phyloP scores from a whole-genome alignment of 2,113 vertebrate genomes.

The Sprattus sprattus region DNA sequence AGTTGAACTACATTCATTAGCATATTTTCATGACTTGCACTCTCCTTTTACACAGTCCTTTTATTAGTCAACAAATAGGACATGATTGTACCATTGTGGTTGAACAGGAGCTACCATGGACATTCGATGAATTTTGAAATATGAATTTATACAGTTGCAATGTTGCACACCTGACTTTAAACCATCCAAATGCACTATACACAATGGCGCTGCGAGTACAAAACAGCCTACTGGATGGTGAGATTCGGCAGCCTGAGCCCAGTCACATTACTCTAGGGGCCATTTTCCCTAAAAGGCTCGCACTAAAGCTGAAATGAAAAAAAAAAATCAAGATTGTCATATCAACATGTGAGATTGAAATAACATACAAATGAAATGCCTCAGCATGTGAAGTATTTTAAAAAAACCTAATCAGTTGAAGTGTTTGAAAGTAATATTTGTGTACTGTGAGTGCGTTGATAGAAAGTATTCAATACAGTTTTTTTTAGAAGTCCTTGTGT shows the following conservation, averaged over 20 bases:
- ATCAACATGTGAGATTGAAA: neutral
- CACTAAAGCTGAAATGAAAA: neutral
- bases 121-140: neutral
- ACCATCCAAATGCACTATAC: neutral
- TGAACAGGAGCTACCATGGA: neutral
- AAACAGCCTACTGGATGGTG: neutral
- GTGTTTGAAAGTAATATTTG: neutral
- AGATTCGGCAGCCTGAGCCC: neutral
- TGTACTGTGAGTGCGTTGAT: slow-evolving; percentile 55
- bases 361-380: neutral
- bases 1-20: neutral
- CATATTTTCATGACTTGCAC: neutral
- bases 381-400: neutral
- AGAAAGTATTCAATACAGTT: slow-evolving; percentile 75
- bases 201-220: neutral
- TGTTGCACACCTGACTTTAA: neutral
- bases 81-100: slow-evolving; percentile 6
- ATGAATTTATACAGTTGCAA: neutral
- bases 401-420: neutral
- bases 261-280: neutral
- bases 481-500: slow-evolving; percentile 50
- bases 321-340: slow-evolving; percentile 11
- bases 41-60: neutral
- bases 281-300: neutral
- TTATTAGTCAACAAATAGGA: neutral